phyloP scores from a whole-genome alignment of 2,113 vertebrate species.

The Gobius niger region DNA sequence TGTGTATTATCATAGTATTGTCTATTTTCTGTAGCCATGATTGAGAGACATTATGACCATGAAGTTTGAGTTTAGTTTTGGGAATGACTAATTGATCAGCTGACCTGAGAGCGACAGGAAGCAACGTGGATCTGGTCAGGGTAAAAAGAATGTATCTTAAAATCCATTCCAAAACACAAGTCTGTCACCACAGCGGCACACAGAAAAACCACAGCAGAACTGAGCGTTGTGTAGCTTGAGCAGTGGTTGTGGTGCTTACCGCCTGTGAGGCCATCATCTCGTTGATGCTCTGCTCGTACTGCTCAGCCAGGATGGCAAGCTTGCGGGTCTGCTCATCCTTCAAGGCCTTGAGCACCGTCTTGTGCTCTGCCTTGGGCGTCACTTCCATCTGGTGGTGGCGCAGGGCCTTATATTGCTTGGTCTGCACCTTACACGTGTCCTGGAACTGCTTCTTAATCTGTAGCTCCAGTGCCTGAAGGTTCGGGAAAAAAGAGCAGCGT shows the following conservation, averaged over 20 bases:
- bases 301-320: conserved; percentile 96
- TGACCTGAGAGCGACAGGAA: conserved; percentile 10
- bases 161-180: not conserved
- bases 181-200: not conserved
- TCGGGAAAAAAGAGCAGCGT: conserved; percentile 10
- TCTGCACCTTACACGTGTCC: conserved; percentile 99
- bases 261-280: conserved; percentile 99
- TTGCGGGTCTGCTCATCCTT: conserved; percentile 99
- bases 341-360: conserved; percentile 94
- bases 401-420: conserved; percentile 99
- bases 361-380: conserved; percentile 98
- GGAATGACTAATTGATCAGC: not conserved
- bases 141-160: not conserved
- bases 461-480: conserved; percentile 91
- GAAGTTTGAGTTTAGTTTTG: conserved; percentile 2
- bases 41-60: not conserved
- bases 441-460: conserved; percentile 99
- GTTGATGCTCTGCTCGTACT: conserved; percentile 99
- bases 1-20: not conserved
- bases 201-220: not conserved
- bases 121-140: conserved; percentile 5
- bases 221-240: not conserved
- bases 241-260: conserved; percentile 72
- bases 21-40: too few relatives aligned
- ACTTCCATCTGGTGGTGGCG: conserved; percentile 99